Conservation (phyloP, 2,797 vertebrate genomes). For the Sylvilagus floridanus region DNA sequence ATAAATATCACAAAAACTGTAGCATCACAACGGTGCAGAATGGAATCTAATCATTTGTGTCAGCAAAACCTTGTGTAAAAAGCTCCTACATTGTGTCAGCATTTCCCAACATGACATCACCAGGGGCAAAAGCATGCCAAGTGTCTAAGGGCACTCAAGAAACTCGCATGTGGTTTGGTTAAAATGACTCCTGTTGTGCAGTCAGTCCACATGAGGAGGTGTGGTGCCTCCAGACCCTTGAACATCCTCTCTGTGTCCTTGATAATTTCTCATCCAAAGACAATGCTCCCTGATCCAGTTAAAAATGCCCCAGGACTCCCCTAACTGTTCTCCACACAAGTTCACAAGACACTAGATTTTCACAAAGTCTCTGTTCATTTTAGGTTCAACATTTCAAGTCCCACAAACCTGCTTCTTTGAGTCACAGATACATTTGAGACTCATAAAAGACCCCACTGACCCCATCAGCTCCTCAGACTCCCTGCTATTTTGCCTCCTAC, state of each 20-base stretch:
- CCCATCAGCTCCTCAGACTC: fast-evolving
- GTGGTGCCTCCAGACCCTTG: not conserved
- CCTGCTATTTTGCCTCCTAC: not conserved
- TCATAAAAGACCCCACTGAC: fast-evolving
- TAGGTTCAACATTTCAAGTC: not conserved
- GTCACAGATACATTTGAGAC: not conserved
- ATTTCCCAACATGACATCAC: not conserved
- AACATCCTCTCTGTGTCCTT: not conserved
- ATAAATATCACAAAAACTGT: not conserved
- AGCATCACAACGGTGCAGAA: not conserved
- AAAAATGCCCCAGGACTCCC: not conserved
- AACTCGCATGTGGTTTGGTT: not conserved
- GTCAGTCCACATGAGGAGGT: not conserved
- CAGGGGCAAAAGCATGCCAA: not conserved
- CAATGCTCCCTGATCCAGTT: not conserved
- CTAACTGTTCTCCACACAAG: not conserved
- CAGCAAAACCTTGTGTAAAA: not conserved
- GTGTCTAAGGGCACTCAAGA: not conserved
- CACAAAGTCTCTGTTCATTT: not conserved
- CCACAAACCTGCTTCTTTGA: not conserved
- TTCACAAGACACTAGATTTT: not conserved
- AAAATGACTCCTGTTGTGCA: not conserved
- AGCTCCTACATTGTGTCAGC: not conserved
- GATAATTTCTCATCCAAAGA: not conserved
- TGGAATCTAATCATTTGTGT: not conserved